Base-by-base conservation (phyloP, 2,797 vertebrate species). In the Parauchenoglanis ngamensis region DNA sequence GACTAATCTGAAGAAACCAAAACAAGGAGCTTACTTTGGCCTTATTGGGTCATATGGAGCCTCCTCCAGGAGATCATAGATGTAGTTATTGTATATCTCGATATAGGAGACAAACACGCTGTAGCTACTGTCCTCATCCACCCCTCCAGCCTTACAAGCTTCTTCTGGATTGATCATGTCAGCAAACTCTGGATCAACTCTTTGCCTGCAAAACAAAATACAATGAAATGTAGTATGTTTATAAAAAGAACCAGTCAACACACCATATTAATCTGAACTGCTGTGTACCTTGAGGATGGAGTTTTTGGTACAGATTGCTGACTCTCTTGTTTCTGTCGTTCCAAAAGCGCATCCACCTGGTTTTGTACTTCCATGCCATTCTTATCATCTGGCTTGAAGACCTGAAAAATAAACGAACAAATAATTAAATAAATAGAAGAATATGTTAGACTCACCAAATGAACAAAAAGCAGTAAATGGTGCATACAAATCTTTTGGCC, bases 1-100 rank as follows among this genome's bases (percentile, higher is more conserved):
- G 25, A 70, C n/a, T 10, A 61, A 35, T 44, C 7, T 1, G 25
- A 44, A 46, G 0, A 3, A n/a, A 56, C 11, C 44, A 25, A 70
- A 70, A 61, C n/a, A 63, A 5, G 21, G 4, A 86, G 94, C 98
- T 96, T 90, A 99, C 98, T 99, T 99, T 87, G 97, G 97, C 89
- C 96, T 98, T 91, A 98, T 96, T 21, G 94, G 92, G 72, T 99
- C 98, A 79, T 96, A 93, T 0, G 95, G 95, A 1, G 89, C 86
- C 88, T 99, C 98, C 77, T 99, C 98, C 87, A 99, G 90, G 0
- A 99, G 97, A 91, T 99, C 98, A 68, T 98, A 99, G 88, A 99
- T 97, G 93, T 99, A 99, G 94, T 99, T 99, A 92, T 99, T 99
- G 94, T 99, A 99, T 91, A 99, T 99, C 94, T 99, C 98, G 0